A percentile compares a stretch with the other conserved stretches of the same genome.
phyloP scores from a whole-genome alignment of 2,113 vertebrate species.

The Misgurnus anguillicaudatus region DNA sequence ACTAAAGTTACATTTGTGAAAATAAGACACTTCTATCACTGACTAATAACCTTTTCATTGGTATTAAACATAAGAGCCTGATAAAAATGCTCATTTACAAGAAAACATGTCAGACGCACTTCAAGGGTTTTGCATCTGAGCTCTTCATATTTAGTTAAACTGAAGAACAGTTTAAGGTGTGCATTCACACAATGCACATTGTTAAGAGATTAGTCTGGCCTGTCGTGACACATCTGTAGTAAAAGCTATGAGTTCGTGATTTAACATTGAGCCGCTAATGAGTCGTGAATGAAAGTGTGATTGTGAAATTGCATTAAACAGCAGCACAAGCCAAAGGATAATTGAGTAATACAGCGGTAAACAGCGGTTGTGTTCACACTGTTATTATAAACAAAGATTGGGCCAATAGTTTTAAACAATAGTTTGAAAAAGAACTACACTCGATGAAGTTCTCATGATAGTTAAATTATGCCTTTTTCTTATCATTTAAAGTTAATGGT shows the following conservation, averaged over 20 bases:
- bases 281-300: constrained; percentile 76
- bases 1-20: too few relatives aligned
- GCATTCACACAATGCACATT: constrained; percentile 77
- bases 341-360: constrained; percentile 37
- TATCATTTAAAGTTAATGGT: too few relatives aligned
- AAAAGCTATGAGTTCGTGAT: constrained; percentile 49
- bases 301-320: constrained; percentile 83
- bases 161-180: constrained; percentile 64
- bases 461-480: too few relatives aligned
- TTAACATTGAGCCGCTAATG: constrained; percentile 77
- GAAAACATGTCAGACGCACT: too few relatives aligned
- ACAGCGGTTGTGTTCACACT: constrained; percentile 12
- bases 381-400: not conserved
- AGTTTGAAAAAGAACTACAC: not conserved
- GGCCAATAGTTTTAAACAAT: not conserved
- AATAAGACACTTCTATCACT: too few relatives aligned
- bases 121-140: too few relatives aligned
- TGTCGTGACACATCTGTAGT: constrained; percentile 75
- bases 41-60: too few relatives aligned
- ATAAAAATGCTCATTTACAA: too few relatives aligned
- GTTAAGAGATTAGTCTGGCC: constrained; percentile 77
- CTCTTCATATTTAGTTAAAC: too few relatives aligned
- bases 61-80: too few relatives aligned
- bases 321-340: constrained; percentile 59
- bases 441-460: not conserved